Evolutionary conservation across 2,113 vertebrate genomes (phyloP).

Genomic region (Ciconia boyciana): DNA sequence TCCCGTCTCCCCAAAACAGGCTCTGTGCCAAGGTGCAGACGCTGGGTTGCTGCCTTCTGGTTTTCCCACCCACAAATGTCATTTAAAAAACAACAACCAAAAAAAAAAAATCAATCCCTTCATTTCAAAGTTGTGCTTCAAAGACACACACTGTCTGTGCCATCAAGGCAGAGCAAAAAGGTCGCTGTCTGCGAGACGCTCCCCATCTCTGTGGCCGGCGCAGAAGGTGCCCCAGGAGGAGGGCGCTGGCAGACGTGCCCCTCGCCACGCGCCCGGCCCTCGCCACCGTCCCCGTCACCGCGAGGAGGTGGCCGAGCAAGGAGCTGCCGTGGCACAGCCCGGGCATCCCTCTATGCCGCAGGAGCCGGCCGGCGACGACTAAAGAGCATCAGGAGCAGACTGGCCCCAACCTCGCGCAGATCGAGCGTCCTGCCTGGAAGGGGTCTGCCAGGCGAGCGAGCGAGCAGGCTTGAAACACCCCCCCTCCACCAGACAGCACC

Average conservation of each 20-base stretch:
- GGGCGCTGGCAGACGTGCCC: not conserved
- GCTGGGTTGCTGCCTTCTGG: not conserved
- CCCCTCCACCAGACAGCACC: not conserved
- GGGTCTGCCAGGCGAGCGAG: not conserved
- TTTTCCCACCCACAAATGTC: not conserved
- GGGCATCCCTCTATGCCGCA: fast-evolving
- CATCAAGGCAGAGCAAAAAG: not conserved
- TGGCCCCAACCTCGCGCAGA: not conserved
- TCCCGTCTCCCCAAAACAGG: not conserved
- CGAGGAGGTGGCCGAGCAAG: not conserved
- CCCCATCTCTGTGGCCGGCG: fast-evolving
- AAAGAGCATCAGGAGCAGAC: not conserved
- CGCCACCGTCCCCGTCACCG: not conserved
- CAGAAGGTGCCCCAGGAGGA: not conserved
- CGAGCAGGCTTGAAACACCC: not conserved
- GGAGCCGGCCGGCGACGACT: fast-evolving
- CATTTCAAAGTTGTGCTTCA: not conserved
- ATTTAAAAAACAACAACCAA: not conserved
- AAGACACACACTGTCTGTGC: not conserved
- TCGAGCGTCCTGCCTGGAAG: not conserved
- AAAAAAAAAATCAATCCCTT: not conserved
- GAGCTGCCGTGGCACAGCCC: not conserved
- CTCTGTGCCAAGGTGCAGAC: not conserved
- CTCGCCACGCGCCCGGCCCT: not conserved
- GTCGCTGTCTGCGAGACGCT: not conserved